Conservation (phyloP, 2,797 vertebrate species). For the Sphenodon punctatus region DNA sequence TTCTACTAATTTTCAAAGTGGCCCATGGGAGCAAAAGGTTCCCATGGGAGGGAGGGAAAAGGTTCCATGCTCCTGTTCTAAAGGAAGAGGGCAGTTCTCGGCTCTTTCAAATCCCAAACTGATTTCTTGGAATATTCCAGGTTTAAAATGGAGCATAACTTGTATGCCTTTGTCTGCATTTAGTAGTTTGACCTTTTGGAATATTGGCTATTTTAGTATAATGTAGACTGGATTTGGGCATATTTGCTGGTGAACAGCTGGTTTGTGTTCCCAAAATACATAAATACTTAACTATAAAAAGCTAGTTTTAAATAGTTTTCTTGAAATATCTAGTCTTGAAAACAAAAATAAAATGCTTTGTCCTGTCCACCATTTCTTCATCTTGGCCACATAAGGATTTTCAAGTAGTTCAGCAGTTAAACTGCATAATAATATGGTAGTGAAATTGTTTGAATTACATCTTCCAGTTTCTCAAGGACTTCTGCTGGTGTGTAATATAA, state of each 20-base stretch:
- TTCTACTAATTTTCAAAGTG: too few relatives aligned
- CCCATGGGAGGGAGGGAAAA: background rate
- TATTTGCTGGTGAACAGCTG: slow-evolving; percentile 11
- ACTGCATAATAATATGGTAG: background rate
- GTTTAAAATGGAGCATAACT: slow-evolving; percentile 22
- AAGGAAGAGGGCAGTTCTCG: background rate
- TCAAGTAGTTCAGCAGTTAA: background rate
- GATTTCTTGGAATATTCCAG: slow-evolving; percentile 4
- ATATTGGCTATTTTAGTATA: slow-evolving; percentile 53
- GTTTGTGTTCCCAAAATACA: slow-evolving; percentile 29
- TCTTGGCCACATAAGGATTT: background rate
- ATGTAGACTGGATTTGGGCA: background rate
- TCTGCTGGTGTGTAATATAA: background rate
- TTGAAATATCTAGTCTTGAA: slow-evolving; percentile 8
- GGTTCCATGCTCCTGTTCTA: too few relatives aligned
- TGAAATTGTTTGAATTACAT: background rate
- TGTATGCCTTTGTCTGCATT: slow-evolving; percentile 8
- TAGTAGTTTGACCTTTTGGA: slow-evolving; percentile 45
- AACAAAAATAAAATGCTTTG: slow-evolving; percentile 2
- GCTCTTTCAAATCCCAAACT: background rate
- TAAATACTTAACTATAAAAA: slow-evolving; percentile 15
- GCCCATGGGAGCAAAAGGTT: too few relatives aligned
- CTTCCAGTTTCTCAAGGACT: background rate
- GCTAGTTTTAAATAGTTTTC: slow-evolving; percentile 23
- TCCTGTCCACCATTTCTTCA: background rate